Base-by-base conservation (phyloP, 2,888 invertebrate genomes). In the Cryptus armator region DNA sequence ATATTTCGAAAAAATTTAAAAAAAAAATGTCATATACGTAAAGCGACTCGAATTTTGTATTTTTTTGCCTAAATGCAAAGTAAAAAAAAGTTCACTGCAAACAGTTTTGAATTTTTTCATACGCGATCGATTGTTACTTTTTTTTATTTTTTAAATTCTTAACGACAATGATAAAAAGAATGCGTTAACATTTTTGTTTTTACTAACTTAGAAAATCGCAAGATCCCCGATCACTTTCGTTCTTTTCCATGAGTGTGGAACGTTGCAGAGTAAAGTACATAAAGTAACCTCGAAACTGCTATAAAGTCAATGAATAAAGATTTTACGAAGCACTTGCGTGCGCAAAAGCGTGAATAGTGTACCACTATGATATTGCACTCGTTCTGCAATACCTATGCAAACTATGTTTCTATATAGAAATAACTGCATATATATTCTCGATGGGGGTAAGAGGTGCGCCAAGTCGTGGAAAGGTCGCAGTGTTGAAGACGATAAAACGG, bases 341-440 rank as follows among this genome's bases (percentile, higher is more conserved):
- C 48, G 46, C 74, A 64, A 14, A 48, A 64, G 74, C 32, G 48
- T 19, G 44, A 14, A 16, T 62, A 32, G 29, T 32, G 62, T 32
- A 48, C 64, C 62, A 51, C 32, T 24, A 16, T 37, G 56, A 56
- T 64, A 71, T 46, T 68, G n/a, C 46, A 56, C 51, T 77, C 16
- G 53, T 29, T 43, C 29, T 16, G n/a, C 19, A 32, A 51, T 68
- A 64, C 51, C 51, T 64, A 48, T 59, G 37, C 19, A 66, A 72
- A 72, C 37, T 51, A 79, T 32, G 29, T 29, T 59, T 29, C 59
- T 14, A 14, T 14, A 24, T 12, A 24, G 5, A 59, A 12, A 10
- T 29, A 3, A 12, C 12, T 14, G 29, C 10, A 29, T 29, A 32
- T 62, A 62, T 32, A 62, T 32, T 6, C n/a, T 12, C 32, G n/a